phyloP scores from a whole-genome alignment of 2,113 vertebrate species.

The Dasyprocta punctata region DNA sequence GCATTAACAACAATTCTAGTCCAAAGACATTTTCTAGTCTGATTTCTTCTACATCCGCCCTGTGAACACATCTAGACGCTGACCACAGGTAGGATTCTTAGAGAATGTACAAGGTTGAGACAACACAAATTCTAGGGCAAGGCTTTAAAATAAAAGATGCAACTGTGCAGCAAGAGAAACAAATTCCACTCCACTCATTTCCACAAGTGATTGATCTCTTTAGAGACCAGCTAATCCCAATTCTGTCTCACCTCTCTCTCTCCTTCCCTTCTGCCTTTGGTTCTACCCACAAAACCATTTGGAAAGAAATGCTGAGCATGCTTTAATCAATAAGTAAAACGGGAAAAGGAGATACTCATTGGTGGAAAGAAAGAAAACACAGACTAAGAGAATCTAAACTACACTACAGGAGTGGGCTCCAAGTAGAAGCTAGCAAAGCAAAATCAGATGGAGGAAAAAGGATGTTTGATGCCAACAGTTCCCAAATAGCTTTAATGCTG shows the following conservation, averaged over 20 bases:
- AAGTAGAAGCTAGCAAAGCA: neutral
- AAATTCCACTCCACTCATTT: neutral
- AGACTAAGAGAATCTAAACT: neutral
- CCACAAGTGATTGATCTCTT: neutral
- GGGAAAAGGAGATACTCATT: neutral
- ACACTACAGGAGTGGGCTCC: accelerated
- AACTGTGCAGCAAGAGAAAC: accelerated
- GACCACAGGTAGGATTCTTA: constrained; percentile 11
- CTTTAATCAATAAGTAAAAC: neutral
- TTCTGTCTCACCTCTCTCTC: neutral
- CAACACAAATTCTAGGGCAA: constrained; percentile 48
- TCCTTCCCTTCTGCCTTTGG: neutral
- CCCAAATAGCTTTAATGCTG: neutral
- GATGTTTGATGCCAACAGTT: neutral
- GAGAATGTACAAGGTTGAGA: neutral
- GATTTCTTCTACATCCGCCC: neutral
- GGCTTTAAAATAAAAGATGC: constrained; percentile 62
- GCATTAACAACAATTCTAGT: constrained; percentile 4
- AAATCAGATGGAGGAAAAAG: neutral
- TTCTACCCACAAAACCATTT: neutral
- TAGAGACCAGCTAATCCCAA: neutral
- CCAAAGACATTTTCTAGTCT: neutral
- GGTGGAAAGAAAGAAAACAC: neutral
- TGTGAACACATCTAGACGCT: accelerated
- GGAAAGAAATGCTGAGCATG: neutral